Base-by-base conservation (phyloP, 2,888 invertebrate species). In the Orchesellides sinensis region DNA sequence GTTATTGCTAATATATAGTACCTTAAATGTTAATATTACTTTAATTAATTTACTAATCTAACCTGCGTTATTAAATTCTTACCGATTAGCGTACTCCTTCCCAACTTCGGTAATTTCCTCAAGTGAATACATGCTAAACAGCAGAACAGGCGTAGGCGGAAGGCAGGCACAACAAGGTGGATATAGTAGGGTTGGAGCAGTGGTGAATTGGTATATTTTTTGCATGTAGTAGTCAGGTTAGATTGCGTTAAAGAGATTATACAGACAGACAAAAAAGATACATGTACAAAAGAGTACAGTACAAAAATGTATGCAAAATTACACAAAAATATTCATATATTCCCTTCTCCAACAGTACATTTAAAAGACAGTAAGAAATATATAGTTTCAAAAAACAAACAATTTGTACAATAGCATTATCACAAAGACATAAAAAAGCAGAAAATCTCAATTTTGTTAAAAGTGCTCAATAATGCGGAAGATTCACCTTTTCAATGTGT, bases 81-180 rank as follows among this genome's bases (percentile, higher is more conserved):
- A 88, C 87, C 88, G 86, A 83, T 83, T 81, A 61, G 87, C 86
- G 84, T 87, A 86, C 66, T 85, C 86, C 85, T 85, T 85, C 79
- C 87, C 87, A 83, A 87, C 83, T 79, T 83, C 85, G 65, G 87
- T 87, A 70, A 88, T 84, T 86, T 88, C 88, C 66, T 88, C 87
- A 84, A 88, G 86, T 73, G 88, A 88, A 86, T 88, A 87, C 87
- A 88, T 88, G 74, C 85, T 86, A 83, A 75, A 66, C 77, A 79
- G 79, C 79, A 70, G 77, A 70, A 70, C 61, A 73, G 66, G 83
- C 77, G 74, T 83, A 75, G 74, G 84, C 77, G 61, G 47, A 65
- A 68, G 68, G 73, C 73, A 74, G 74, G 74, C 56, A 27, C 70
- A 56, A 65, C 63, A 63, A 54, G 66, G 68, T 59, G 65, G 56